Percentiles rank a stretch among this genome's conserved stretches.
Evolutionary conservation across 2,797 vertebrate genomes (phyloP).

Genomic region (Lophotriccus pileatus): DNA sequence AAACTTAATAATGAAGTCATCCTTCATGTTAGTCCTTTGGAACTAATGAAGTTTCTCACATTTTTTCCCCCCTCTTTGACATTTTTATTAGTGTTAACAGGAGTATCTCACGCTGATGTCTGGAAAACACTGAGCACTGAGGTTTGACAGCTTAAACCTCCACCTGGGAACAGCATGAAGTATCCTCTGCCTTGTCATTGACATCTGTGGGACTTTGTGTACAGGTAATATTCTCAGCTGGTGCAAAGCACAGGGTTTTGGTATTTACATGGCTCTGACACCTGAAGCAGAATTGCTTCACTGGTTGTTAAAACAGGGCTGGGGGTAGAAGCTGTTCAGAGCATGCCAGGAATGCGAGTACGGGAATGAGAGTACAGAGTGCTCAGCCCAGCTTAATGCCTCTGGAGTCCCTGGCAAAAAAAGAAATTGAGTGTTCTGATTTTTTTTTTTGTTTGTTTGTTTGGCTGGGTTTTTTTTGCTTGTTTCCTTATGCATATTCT

Average conservation of each 20-base stretch:
- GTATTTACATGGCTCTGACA: not conserved
- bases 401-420: not conserved
- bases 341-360: not conserved
- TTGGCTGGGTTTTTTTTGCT: not conserved
- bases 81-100: not conserved
- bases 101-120: not conserved
- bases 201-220: not conserved
- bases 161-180: not conserved
- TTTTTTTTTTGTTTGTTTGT: not conserved
- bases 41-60: not conserved
- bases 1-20: not conserved
- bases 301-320: not conserved
- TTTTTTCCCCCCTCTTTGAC: not conserved
- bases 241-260: not conserved
- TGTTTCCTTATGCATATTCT: not conserved
- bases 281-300: not conserved
- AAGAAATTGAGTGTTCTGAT: fast-evolving
- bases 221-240: not conserved
- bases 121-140: not conserved
- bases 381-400: not conserved
- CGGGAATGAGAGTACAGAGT: not conserved
- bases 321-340: not conserved
- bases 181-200: not conserved
- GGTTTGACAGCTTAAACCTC: not conserved
- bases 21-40: not conserved